Base-by-base conservation (phyloP, 2,888 invertebrate species). In the Caenorhabditis virilis region DNA sequence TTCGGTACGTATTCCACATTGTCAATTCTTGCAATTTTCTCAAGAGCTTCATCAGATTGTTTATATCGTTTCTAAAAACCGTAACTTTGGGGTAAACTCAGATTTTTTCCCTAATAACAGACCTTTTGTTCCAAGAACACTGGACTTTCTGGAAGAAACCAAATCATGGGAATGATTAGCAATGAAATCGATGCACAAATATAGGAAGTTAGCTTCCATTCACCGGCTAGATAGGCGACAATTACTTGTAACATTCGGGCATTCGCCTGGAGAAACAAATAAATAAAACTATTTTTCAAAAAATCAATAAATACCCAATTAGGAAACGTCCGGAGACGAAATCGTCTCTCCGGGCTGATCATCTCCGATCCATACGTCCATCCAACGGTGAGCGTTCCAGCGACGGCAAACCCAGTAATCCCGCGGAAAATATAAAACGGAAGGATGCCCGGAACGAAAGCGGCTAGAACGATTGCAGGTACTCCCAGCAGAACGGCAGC, bases 331-430 rank as follows among this genome's bases (percentile, higher is more conserved):
- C 53, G 36, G 16, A 63, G 18, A 9, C 58, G 27, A 25, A 65
- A 48, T 41, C 65, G 35, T 23, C 35, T 36, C 18, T 38, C 43
- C 39, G 66, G 57, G 7, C 55, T 42, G 1, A 66, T 57, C 57
- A 66, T 57, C 27, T 66, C 66, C 9, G 60, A 47, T 1, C 51
- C 56, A 48, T 66, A 66, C 35, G 66, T 57, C 52, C 60, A 66
- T 25, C 66, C 66, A 38, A 66, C 60, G 4, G 66, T 61, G 26
- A 66, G 13, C 7, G 66, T 56, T 49, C 66, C 66, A 26, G 66
- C 53, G 13, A 66, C 41, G 1, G 57, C 18, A n/a, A 66, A 57
- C 23, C 66, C 66, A 22, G 33, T 38, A 13, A 60, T n/a, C 6
- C 46, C 4, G 36, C 60, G 60, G 49, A 66, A 66, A 15, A 61